Conservation (phyloP, 2,888 invertebrate species). For the Gastrophysa polygoni region DNA sequence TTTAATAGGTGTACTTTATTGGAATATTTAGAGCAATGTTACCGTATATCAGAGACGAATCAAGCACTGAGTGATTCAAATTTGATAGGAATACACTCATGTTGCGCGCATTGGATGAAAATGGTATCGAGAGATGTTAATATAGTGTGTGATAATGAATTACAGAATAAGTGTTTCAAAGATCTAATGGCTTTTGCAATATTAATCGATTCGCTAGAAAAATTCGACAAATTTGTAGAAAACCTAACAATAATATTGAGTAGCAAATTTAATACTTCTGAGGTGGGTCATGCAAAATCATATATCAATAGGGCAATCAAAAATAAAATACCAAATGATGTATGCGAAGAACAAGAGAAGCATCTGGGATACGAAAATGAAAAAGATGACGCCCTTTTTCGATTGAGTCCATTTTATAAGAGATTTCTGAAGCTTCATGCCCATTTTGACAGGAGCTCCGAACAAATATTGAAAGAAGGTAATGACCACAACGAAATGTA, state of each 20-base stretch:
- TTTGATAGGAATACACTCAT: conserved; percentile 17
- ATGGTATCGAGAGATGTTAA: conserved; percentile 29
- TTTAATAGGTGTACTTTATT: conserved; percentile 18
- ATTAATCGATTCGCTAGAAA: conserved; percentile 2
- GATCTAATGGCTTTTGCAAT: conserved; percentile 16
- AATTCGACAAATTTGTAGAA: conserved; percentile 12
- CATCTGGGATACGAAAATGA: background rate
- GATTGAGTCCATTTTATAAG: no score
- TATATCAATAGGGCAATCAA: background rate
- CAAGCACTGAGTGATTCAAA: background rate
- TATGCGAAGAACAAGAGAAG: background rate
- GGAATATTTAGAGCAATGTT: conserved; percentile 24
- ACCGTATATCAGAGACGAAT: background rate
- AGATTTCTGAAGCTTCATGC: no score
- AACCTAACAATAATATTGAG: conserved; percentile 8
- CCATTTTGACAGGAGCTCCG: background rate
- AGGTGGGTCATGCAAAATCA: background rate
- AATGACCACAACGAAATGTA: background rate
- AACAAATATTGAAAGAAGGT: background rate
- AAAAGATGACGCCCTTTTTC: no score
- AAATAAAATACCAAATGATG: no score
- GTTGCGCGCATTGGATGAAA: conserved; percentile 28
- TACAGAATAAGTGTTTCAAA: conserved; percentile 11
- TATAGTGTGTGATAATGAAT: background rate
- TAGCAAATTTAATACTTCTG: background rate